These are phyloP conservation scores for Anthoscopus minutus DNA, from an alignment of 2,113 vertebrate species.

Conservation along the genomic window DNA sequence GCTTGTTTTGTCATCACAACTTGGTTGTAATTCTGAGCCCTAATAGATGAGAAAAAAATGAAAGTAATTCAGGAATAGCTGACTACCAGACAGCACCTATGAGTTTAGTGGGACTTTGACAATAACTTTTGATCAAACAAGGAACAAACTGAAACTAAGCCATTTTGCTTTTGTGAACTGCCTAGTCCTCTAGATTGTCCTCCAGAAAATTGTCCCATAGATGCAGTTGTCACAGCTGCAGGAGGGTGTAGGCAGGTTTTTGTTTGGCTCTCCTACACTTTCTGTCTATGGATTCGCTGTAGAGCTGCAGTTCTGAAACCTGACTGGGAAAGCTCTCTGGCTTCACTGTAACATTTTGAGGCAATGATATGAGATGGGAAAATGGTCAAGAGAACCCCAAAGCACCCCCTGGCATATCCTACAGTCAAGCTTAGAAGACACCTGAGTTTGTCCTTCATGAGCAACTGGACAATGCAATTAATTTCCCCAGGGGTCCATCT, in stretches of 20 bases:
- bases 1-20: neutral
- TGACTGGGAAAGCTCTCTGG: neutral
- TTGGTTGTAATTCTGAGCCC: neutral
- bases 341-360: neutral
- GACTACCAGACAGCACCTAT: neutral
- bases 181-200: neutral
- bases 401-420: fast-evolving
- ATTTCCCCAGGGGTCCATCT: neutral
- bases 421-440: neutral
- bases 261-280: neutral
- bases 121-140: neutral
- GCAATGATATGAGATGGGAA: neutral
- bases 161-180: neutral
- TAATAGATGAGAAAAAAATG: neutral
- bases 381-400: neutral
- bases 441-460: neutral
- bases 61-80: neutral
- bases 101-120: neutral
- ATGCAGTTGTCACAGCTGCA: neutral
- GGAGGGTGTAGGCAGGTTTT: neutral
- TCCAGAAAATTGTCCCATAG: neutral
- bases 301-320: neutral
- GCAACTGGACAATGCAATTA: neutral
- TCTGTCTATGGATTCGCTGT: neutral
- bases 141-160: neutral